Evolutionary conservation across 2,888 invertebrate genomes (phyloP), one percentile per base, ranked within the genome.

Genomic region (Trachelus tabidus): DNA sequence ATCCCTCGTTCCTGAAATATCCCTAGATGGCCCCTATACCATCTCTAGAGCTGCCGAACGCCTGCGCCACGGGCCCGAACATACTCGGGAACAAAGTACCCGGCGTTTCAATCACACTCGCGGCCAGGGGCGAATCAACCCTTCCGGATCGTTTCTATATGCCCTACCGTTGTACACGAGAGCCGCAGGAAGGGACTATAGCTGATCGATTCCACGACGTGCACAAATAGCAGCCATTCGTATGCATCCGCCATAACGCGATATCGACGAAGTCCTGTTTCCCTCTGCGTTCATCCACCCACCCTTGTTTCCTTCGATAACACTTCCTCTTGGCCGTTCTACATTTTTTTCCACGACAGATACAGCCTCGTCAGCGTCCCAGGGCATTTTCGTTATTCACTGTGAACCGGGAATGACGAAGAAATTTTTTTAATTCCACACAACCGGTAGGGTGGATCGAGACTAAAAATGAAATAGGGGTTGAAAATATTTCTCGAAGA

Each of bases 191-290:
- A 56, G 23, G 56, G 56, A 56, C 56, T 56, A 56, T 56, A 56
- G 56, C 23, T 73, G 78, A 76, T 78, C 78, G 78, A 76, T 78
- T 76, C 73, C 75, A 35, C 56, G 78, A 78, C 73, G 78, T 69
- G 69, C 37, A 78, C 78, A 75, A 78, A 78, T 78, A 73, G 76
- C 56, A 9, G 56, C 34, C 37, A 76, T 78, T 78, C 68, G 78
- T 78, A 78, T 71, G 75, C 73, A 75, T 78, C 76, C 73, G 75
- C 73, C 75, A 75, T 75, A 75, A 34, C 71, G 71, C 12, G 71
- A 71, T 71, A 71, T 71, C 71, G 71, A 31, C 34, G 9, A 23
- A 56, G 23, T 71, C 23, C 30, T 34, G 71, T 12, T 23, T 34
- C 35, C 33, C 35, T 35, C 4, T 3, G 74, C n/a, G 75, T 56